Evolutionary conservation across 1,140 invertebrate species (phyloP).

Genomic region (Spodoptera frugiperda): DNA sequence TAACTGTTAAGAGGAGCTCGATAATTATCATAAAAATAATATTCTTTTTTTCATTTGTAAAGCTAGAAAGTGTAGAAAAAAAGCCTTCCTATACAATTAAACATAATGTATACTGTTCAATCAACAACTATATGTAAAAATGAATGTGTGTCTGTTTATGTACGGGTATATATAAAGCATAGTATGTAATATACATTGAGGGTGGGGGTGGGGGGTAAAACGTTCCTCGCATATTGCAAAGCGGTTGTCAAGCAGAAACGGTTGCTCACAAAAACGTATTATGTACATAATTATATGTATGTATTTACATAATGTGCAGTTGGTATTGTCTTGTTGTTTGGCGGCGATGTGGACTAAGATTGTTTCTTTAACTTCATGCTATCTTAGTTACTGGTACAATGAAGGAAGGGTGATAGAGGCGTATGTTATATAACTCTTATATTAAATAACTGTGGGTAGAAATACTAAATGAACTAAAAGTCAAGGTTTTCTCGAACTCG

Average conservation of each 20-base stretch:
- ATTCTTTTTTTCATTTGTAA: too few relatives aligned
- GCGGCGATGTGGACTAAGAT: not conserved
- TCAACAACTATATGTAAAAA: not conserved
- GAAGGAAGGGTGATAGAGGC: too few relatives aligned
- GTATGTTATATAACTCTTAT: too few relatives aligned
- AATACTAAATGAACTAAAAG: too few relatives aligned
- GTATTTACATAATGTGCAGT: slow-evolving; percentile 7
- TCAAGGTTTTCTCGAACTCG: too few relatives aligned
- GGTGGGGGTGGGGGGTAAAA: not conserved
- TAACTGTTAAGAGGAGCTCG: too few relatives aligned
- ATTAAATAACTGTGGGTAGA: too few relatives aligned
- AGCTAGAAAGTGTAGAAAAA: too few relatives aligned
- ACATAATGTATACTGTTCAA: too few relatives aligned
- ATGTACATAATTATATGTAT: slow-evolving; percentile 3
- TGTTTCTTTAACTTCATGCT: not conserved
- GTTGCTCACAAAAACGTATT: slow-evolving; percentile 16
- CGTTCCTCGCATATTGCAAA: slow-evolving; percentile 28
- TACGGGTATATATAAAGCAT: slow-evolving; percentile 16
- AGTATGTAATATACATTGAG: slow-evolving; percentile 5
- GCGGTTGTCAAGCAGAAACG: not conserved
- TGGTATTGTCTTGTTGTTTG: not conserved
- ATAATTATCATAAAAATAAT: too few relatives aligned
- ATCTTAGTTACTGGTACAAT: too few relatives aligned
- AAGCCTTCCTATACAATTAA: too few relatives aligned
- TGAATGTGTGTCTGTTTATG: not conserved